These are phyloP conservation scores for Hypotaenidia philippensis DNA, from an alignment of 2,797 vertebrate genomes.

Conservation along the genomic window DNA sequence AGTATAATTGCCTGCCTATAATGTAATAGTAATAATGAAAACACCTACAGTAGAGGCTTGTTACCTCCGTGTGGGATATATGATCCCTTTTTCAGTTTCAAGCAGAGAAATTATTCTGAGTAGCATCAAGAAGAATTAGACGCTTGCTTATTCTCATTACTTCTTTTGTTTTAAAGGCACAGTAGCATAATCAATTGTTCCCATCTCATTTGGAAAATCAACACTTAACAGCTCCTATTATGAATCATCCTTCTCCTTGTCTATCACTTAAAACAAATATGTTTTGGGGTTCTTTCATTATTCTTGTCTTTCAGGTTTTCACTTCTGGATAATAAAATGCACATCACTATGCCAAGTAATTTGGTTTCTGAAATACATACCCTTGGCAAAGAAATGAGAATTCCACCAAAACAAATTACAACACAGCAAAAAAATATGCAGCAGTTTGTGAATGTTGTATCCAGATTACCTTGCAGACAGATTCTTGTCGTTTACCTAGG, in stretches of 20 bases:
- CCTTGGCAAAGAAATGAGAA: constrained; percentile 32
- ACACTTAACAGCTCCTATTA: constrained; percentile 38
- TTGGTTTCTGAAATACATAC: constrained; percentile 41
- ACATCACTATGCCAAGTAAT: constrained; percentile 54
- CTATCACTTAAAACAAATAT: constrained; percentile 43
- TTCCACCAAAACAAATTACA: not conserved
- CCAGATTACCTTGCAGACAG: not conserved
- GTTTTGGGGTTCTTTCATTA: constrained; percentile 28
- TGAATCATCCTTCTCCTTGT: constrained; percentile 57
- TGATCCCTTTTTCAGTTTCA: constrained; percentile 7
- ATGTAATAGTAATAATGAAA: constrained; percentile 43
- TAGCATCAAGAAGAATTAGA: not conserved
- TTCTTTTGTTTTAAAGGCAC: constrained; percentile 22
- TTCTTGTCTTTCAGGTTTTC: constrained; percentile 61
- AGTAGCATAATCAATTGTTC: not conserved
- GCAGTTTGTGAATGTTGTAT: not conserved
- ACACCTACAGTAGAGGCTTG: constrained; percentile 51
- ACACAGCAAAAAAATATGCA: not conserved
- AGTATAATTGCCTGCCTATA: constrained; percentile 35
- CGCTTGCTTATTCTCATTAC: not conserved
- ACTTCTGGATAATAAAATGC: constrained; percentile 49
- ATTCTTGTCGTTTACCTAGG: not conserved
- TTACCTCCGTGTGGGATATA: constrained; percentile 20
- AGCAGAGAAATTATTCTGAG: not conserved
- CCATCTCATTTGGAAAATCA: constrained; percentile 35